A percentile compares a stretch with the other conserved stretches of the same genome.
phyloP scores from a whole-genome alignment of 1,140 invertebrate genomes.

The Drosophila setifemur region DNA sequence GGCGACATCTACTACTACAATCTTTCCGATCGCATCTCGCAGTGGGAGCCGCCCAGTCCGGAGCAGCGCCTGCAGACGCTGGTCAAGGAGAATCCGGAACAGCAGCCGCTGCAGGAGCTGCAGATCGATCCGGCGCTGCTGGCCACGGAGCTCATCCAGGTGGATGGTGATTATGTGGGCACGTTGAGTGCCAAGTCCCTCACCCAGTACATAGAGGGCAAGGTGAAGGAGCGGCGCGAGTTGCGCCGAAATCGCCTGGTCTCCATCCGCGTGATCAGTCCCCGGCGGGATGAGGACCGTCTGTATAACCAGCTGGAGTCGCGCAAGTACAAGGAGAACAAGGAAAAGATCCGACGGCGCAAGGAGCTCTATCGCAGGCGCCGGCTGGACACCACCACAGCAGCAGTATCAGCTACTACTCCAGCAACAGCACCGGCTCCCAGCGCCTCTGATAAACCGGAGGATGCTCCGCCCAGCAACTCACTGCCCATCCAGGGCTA shows the following conservation, averaged over 20 bases:
- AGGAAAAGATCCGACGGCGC: conserved; percentile 88
- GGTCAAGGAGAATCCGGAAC: conserved; percentile 38
- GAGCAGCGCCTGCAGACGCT: conserved; percentile 59
- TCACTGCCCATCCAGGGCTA: conserved; percentile 65
- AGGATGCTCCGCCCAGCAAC: not conserved
- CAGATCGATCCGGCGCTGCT: conserved; percentile 27
- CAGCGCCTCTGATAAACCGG: conserved; percentile 33
- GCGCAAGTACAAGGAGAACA: conserved; percentile 89
- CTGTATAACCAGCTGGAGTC: conserved; percentile 87
- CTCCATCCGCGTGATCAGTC: conserved; percentile 88
- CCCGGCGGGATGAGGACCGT: conserved; percentile 90
- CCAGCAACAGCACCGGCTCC: conserved; percentile 6
- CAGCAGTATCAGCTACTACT: conserved; percentile 13
- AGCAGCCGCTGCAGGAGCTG: conserved; percentile 27
- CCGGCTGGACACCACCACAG: conserved; percentile 19
- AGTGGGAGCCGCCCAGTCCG: conserved; percentile 92
- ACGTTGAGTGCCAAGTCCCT: conserved; percentile 35
- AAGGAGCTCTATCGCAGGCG: conserved; percentile 85
- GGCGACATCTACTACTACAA: conserved; percentile 97
- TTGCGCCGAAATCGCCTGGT: conserved; percentile 83
- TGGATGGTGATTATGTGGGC: conserved; percentile 39
- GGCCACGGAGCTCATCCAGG: conserved; percentile 25
- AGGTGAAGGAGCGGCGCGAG: conserved; percentile 52
- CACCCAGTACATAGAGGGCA: conserved; percentile 45
- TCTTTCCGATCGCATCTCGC: conserved; percentile 90